Percentiles rank a stretch among this genome's conserved stretches.
These are phyloP conservation scores for Montipora capricornis DNA, from an alignment of 64 coral and sea anemone species.

Conservation along the genomic window DNA sequence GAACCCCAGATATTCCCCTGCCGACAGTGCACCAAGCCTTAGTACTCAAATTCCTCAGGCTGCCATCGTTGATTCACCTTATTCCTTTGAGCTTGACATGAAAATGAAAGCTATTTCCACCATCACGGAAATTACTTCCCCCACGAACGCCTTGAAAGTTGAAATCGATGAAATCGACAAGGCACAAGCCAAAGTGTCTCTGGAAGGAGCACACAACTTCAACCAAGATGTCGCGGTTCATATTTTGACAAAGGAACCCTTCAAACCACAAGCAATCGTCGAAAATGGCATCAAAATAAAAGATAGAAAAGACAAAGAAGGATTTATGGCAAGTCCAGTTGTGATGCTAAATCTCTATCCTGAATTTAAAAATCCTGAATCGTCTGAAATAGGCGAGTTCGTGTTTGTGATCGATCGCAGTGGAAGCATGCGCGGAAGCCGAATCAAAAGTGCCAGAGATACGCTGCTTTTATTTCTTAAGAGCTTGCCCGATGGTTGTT, in stretches of 20 bases:
- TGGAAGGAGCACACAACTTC: constrained; percentile 62
- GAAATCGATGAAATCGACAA: constrained; percentile 50
- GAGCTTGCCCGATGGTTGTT: constrained; percentile 82
- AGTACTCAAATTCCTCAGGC: constrained; percentile 22
- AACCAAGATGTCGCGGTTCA: constrained; percentile 66
- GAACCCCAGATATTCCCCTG: constrained; percentile 83
- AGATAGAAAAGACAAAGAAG: constrained; percentile 42
- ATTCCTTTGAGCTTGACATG: constrained; percentile 84
- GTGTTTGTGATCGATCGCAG: constrained; percentile 94
- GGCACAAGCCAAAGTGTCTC: constrained; percentile 49
- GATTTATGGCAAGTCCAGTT: constrained; percentile 73
- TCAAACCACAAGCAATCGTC: constrained; percentile 65
- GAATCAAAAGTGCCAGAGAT: constrained; percentile 66
- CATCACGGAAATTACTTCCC: constrained; percentile 48
- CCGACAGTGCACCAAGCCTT: not conserved
- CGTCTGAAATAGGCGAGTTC: constrained; percentile 77
- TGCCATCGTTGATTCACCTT: constrained; percentile 42
- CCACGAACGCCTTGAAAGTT: constrained; percentile 37
- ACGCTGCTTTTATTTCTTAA: constrained; percentile 91
- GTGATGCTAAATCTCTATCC: constrained; percentile 97
- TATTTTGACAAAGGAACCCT: constrained; percentile 72
- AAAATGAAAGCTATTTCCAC: constrained; percentile 60
- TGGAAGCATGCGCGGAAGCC: constrained; percentile 85
- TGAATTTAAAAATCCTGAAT: constrained; percentile 67
- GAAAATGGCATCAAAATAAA: constrained; percentile 74